Evolutionary conservation across 2,113 vertebrate species (phyloP), one percentile per base, ranked within the genome.

Genomic region (Patagioenas fasciata): DNA sequence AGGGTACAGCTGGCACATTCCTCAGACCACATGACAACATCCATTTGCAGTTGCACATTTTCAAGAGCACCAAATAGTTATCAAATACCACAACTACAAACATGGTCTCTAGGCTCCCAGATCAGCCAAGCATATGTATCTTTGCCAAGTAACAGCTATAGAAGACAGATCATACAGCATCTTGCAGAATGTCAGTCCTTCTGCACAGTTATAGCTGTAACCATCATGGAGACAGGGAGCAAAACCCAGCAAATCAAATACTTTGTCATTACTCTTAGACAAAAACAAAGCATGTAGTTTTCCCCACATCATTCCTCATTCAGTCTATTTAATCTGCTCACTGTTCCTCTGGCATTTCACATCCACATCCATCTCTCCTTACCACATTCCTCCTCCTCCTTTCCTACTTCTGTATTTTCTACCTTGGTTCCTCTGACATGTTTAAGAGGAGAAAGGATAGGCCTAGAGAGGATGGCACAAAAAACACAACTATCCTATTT

Each of bases 91-190:
- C 75, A 61, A 10, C 12, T 54, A 50, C 21, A 79, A 64, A 40
- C 56, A 61, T 7, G 21, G 20, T 40, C 26, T 78, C 8, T n/a
- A 84, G 57, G 28, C 38, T 79, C 29, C 28, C 24, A 73, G 56
- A 36, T 20, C 47, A 77, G 47, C 60, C 56, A 86, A 29, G 8
- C 29, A 28, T 23, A 54, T 4, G 5, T 5, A 8, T 10, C 28
- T 56, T 40, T 4, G 2, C 23, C 0, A 1, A 47, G 16, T 0
- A 40, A 36, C 65, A 85, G 47, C 19, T 66, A 4, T 0, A 78
- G 60, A 53, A 73, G 32, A 60, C 25, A 77, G 34, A 34, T 70
- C 38, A 69, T 29, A 58, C 38, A 56, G 36, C 31, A 48, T 15
- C 51, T 53, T 53, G 56, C 50, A 6, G 2, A 69, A 31, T 8